Conservation (phyloP, 2,797 vertebrate species). For the Botia kubotai region DNA sequence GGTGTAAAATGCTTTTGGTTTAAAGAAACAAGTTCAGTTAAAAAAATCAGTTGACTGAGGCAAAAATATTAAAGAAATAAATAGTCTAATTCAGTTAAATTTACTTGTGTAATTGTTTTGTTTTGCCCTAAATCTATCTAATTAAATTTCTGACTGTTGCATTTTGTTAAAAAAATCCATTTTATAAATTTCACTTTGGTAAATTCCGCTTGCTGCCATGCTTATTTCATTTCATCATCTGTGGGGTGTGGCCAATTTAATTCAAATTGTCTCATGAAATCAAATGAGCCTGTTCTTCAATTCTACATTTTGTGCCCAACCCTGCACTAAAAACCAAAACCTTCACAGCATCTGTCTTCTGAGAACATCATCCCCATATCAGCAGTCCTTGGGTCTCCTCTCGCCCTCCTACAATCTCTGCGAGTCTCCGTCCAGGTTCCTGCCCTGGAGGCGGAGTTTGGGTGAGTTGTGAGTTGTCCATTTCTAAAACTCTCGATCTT, state of each 20-base stretch:
- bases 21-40: no score
- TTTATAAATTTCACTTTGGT: background rate
- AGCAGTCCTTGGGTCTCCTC: background rate
- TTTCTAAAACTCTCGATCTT: conserved; percentile 44
- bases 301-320: background rate
- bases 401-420: conserved; percentile 6
- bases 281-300: background rate
- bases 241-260: background rate
- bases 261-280: background rate
- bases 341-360: conserved; percentile 29
- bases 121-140: background rate
- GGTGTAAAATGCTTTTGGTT: no score
- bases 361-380: conserved; percentile 4
- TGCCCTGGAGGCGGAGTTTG: conserved; percentile 32
- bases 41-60: no score
- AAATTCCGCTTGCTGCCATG: background rate
- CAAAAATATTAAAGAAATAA: no score
- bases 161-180: background rate
- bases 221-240: no score
- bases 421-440: conserved; percentile 51
- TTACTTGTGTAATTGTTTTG: no score
- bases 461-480: conserved; percentile 51
- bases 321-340: background rate
- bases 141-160: background rate
- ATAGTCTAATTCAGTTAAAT: no score